Percentiles rank a stretch among this genome's conserved stretches.
Conservation (phyloP, 2,797 vertebrate species). For the Falco rusticolus region DNA sequence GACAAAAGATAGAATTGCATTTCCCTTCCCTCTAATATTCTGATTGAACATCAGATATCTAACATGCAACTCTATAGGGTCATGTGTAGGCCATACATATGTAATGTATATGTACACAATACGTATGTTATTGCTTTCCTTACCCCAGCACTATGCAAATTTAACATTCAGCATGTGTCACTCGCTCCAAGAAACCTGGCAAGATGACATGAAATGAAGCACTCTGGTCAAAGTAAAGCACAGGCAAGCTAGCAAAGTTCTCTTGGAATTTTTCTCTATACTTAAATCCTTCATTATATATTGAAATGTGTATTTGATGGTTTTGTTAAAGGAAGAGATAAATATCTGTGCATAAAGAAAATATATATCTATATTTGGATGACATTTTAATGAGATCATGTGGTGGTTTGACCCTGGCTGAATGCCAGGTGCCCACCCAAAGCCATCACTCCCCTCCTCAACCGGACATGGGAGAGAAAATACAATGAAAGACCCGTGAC, state of each 20-base stretch:
- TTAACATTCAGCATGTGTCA: background rate
- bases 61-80: background rate
- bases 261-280: background rate
- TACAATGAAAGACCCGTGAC: no score
- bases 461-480: no score
- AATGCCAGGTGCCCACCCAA: no score
- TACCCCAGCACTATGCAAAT: background rate
- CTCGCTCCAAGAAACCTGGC: background rate
- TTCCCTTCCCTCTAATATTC: background rate
- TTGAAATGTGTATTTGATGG: background rate
- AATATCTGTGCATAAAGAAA: background rate
- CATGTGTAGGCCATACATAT: background rate
- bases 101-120: fast-evolving
- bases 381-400: background rate
- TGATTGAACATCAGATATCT: background rate
- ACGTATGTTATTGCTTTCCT: background rate
- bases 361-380: background rate
- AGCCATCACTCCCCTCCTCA: no score
- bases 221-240: background rate
- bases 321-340: background rate
- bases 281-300: background rate
- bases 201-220: background rate
- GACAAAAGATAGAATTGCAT: background rate
- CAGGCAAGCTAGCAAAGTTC: background rate
- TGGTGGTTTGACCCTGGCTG: no score